Percentiles rank a stretch among this genome's conserved stretches.
Conservation (phyloP, 1,140 invertebrate genomes). For the Aphelinus atriplicis region DNA sequence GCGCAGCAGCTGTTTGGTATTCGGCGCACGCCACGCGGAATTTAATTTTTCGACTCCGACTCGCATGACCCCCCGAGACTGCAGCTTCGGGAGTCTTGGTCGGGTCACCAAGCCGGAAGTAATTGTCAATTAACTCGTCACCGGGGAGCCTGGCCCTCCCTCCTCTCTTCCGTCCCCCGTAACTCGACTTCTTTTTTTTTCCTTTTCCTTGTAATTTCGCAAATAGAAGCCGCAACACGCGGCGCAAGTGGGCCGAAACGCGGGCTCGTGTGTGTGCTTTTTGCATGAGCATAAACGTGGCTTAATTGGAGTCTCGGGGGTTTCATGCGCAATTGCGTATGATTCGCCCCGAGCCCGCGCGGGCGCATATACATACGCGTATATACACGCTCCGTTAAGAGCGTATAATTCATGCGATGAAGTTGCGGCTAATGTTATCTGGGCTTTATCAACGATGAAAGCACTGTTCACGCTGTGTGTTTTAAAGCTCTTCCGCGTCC, state of each 20-base stretch:
- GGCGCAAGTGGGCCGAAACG: not conserved
- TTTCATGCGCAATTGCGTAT: constrained; percentile 15
- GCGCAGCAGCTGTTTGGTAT: constrained; percentile 26
- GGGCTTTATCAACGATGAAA: no score
- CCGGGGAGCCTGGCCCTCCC: not conserved
- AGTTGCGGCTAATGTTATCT: no score
- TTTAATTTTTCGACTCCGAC: constrained; percentile 35
- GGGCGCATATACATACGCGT: not conserved
- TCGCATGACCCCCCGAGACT: not conserved
- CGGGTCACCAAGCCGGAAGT: constrained; percentile 14
- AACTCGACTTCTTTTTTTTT: not conserved
- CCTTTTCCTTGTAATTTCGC: not conserved
- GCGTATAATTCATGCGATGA: constrained; percentile 5
- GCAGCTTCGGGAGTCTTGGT: not conserved
- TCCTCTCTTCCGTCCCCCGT: not conserved
- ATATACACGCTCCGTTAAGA: not conserved
- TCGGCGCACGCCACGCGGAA: constrained; percentile 14
- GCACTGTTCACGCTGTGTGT: no score
- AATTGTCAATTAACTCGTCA: constrained; percentile 39
- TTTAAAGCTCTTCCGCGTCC: no score
- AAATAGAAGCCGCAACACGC: not conserved
- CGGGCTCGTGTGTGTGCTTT: constrained; percentile 2
- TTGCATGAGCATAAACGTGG: constrained; percentile 8
- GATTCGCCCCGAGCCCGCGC: not conserved
- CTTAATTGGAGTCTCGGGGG: not conserved